phyloP scores from a whole-genome alignment of 2,797 vertebrate species.

The Cirrhinus molitorella region DNA sequence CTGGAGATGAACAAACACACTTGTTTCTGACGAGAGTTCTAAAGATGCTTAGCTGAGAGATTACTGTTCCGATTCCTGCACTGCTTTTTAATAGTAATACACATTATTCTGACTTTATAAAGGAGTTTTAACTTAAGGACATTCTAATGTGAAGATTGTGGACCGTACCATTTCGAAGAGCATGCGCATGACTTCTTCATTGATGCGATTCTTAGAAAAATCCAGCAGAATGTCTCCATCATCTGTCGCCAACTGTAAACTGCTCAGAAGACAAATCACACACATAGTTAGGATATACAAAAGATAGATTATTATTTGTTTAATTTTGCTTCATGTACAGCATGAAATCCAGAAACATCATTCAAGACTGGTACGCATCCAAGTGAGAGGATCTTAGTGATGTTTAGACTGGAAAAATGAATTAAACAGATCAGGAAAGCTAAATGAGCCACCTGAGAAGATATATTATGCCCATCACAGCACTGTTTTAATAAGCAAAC shows the following conservation, averaged over 20 bases:
- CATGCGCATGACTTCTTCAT: conserved; percentile 89
- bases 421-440: background rate
- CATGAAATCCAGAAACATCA: background rate
- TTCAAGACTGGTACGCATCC: background rate
- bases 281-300: background rate
- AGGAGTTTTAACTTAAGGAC: background rate
- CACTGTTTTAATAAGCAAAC: background rate
- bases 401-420: conserved; percentile 6
- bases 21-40: conserved; percentile 13
- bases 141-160: background rate
- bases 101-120: background rate
- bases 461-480: background rate
- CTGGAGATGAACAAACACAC: background rate
- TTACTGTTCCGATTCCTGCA: conserved; percentile 7
- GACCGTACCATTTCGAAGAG: conserved; percentile 88
- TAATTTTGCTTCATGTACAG: background rate
- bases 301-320: background rate
- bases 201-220: conserved; percentile 97
- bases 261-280: conserved; percentile 62
- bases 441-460: background rate
- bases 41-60: conserved; percentile 10
- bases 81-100: background rate
- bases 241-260: conserved; percentile 82
- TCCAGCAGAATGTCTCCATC: conserved; percentile 94
- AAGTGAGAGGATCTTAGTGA: background rate